These are phyloP conservation scores for Rhynchonema sp. DNA, from an alignment of 2,888 invertebrate genomes.

Conservation along the genomic window DNA sequence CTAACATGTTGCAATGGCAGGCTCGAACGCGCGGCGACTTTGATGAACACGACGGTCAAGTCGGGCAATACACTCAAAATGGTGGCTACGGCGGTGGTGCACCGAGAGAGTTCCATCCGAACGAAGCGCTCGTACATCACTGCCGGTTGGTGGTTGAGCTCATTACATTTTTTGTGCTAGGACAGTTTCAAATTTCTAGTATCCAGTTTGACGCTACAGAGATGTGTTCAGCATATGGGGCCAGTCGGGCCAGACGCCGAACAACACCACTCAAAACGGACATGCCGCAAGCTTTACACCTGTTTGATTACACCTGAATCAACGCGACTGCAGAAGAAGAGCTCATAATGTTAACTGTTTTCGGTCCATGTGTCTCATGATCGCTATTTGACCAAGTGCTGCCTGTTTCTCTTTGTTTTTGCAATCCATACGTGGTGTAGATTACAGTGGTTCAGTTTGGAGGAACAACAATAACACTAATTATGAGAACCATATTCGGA, in stretches of 20 bases:
- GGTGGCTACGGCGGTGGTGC: neutral
- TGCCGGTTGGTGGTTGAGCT: conserved; percentile 2
- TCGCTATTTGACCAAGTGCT: no score
- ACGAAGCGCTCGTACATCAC: conserved; percentile 5
- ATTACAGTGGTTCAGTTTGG: no score
- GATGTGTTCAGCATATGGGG: conserved; percentile 7
- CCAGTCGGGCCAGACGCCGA: neutral
- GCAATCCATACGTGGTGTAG: no score
- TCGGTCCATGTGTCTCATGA: neutral
- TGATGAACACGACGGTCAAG: neutral
- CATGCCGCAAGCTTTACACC: neutral
- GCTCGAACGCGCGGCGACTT: neutral
- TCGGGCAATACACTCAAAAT: neutral
- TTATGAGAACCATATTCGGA: no score
- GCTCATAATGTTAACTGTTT: neutral
- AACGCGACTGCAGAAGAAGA: neutral
- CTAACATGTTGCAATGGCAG: no score
- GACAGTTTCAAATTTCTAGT: neutral
- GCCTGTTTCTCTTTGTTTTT: no score
- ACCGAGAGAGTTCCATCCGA: conserved; percentile 2
- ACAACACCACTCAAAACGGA: neutral
- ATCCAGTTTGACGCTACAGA: neutral
- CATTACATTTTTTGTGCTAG: neutral
- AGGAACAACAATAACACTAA: no score
- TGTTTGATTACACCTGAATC: no score